Evolutionary conservation across 1,140 invertebrate genomes (phyloP).

Genomic region (Chrysomallon squamiferum): DNA sequence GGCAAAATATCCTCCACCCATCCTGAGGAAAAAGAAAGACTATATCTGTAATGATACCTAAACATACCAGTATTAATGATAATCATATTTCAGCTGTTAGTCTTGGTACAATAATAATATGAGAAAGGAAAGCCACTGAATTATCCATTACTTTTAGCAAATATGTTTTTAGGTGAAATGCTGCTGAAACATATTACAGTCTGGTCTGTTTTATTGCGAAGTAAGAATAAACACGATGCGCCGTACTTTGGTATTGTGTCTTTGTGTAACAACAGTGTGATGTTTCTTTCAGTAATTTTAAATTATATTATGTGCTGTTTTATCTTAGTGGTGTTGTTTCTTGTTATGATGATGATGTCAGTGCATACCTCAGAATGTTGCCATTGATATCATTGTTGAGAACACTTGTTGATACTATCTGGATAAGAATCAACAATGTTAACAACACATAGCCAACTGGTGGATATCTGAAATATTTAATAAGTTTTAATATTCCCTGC

Average conservation of each 20-base stretch:
- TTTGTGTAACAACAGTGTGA: no score
- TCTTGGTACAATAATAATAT: background rate
- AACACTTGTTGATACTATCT: constrained; percentile 13
- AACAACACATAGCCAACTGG: constrained; percentile 10
- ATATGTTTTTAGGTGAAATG: background rate
- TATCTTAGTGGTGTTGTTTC: no score
- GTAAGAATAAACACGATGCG: no score
- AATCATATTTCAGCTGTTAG: background rate
- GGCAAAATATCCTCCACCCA: constrained; percentile 30
- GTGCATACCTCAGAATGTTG: constrained; percentile 22
- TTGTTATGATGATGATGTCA: no score
- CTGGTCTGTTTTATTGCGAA: background rate
- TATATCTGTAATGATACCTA: background rate
- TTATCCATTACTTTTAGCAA: background rate
- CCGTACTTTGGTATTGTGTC: no score
- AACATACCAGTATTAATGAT: background rate
- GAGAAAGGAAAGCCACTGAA: constrained; percentile 7
- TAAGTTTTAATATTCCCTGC: no score
- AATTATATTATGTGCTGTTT: no score
- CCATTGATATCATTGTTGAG: constrained; percentile 23
- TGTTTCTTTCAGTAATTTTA: no score
- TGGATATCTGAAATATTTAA: constrained; percentile 9
- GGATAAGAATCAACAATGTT: constrained; percentile 1
- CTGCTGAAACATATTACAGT: background rate
- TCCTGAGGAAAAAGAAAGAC: constrained; percentile 3